Evolutionary conservation across 2,113 vertebrate genomes (phyloP), one percentile per base, ranked within the genome.

Genomic region (Cyprinus carpio): DNA sequence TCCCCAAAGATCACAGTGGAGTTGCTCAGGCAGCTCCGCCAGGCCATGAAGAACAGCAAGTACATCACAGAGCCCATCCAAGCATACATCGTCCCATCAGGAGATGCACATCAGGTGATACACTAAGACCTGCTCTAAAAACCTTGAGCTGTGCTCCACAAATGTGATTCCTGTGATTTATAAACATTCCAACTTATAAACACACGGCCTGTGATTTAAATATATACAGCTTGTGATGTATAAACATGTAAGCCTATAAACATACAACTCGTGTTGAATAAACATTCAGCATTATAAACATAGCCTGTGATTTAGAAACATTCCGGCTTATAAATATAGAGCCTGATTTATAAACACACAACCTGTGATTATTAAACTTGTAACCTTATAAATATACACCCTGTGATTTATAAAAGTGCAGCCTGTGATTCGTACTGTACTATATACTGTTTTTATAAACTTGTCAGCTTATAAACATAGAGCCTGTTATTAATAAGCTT

Each of bases 71-170:
- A 99, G 60, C 96, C 98, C 6, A 92, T 99, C 82, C 97, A 99
- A 87, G 98, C 98, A 18, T 99, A 99, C 88, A 98, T 99, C 71
- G 88, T 99, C 27, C 98, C 98, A 0, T 99, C 98, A 0, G 98
- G 97, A 90, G 98, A 99, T 88, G 97, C 97, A 27, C 98, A 99
- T 89, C 98, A 99, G 97, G 98, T 95, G 75, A 84, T 54, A 54
- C 51, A 54, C 16, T 54, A 6, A 54, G 60, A 60, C 2, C 27
- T 31, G 13, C 13, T 25, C 7, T 15, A 15, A 62, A 37, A 75
- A 25, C 43, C 58, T 12, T 20, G 8, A 23, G 4, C 18, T 31
- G 18, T 58, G 31, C 20, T 58, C 20, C 27, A 18, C 27, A 34
- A 78, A 13, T 29, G 46, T n/a, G 5, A 25, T 18, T 51, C 2